These are phyloP conservation scores for Catamblyrhynchus diadema DNA, from an alignment of 2,797 vertebrate species.

Conservation along the genomic window DNA sequence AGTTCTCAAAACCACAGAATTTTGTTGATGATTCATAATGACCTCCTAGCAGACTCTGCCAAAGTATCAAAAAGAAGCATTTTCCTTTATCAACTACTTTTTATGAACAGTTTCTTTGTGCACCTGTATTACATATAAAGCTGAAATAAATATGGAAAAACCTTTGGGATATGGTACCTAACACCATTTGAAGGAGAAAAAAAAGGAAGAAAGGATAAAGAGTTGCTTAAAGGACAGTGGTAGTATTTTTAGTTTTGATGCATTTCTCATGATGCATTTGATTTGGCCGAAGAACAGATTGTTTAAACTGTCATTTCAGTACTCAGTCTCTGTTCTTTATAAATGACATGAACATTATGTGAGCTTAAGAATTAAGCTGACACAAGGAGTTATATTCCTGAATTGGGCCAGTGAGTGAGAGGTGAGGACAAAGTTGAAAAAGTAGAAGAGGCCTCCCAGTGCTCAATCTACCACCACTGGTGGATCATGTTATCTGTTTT, in stretches of 20 bases:
- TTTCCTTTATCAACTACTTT: background rate
- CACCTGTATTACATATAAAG: background rate
- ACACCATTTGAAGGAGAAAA: background rate
- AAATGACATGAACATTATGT: background rate
- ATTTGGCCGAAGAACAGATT: background rate
- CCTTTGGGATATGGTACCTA: background rate
- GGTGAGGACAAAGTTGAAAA: background rate
- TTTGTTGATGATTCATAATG: background rate
- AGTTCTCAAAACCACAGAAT: background rate
- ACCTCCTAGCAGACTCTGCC: background rate
- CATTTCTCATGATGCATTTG: background rate
- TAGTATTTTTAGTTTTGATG: background rate
- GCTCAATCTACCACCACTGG: background rate
- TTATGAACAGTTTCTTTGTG: background rate
- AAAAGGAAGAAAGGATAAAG: background rate
- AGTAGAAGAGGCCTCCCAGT: background rate
- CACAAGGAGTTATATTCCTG: background rate
- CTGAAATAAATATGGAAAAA: background rate
- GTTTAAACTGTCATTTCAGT: background rate
- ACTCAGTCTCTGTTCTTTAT: background rate
- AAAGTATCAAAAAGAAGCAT: background rate
- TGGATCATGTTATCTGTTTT: background rate
- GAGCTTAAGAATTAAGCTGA: background rate
- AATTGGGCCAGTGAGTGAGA: background rate
- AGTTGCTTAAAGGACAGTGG: background rate